Percentiles rank a stretch among this genome's conserved stretches.
Evolutionary conservation across 2,888 invertebrate species (phyloP).

Genomic region (Rhyacophila evoluta): DNA sequence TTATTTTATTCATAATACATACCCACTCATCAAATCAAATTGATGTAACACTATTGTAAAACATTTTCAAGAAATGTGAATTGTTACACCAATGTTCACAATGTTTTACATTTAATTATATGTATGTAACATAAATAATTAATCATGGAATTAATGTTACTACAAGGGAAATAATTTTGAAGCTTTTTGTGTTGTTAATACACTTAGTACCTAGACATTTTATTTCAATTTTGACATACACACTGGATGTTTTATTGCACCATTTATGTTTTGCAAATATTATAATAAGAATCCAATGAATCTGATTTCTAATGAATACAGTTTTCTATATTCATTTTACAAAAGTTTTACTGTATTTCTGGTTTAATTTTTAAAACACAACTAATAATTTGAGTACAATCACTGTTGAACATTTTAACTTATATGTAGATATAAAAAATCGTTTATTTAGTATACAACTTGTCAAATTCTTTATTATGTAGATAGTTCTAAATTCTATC

Average conservation of each 20-base stretch:
- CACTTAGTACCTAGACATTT: constrained; percentile 32
- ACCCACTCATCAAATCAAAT: neutral
- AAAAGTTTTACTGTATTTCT: too few relatives aligned
- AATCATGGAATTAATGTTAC: neutral
- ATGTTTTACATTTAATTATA: neutral
- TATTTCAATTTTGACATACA: neutral
- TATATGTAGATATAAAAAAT: too few relatives aligned
- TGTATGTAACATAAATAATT: neutral
- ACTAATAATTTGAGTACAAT: too few relatives aligned
- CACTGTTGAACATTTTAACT: too few relatives aligned
- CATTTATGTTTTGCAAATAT: neutral
- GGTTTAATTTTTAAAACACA: too few relatives aligned
- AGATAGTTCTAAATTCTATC: neutral
- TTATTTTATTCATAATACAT: neutral
- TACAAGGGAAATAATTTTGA: neutral
- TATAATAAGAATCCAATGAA: too few relatives aligned
- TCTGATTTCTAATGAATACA: too few relatives aligned
- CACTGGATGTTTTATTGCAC: constrained; percentile 7
- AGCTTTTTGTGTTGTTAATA: constrained; percentile 46
- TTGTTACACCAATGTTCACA: too few relatives aligned
- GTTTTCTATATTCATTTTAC: too few relatives aligned
- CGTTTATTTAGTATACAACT: too few relatives aligned
- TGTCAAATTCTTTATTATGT: too few relatives aligned
- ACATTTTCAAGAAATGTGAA: neutral
- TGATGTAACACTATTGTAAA: neutral